Base-by-base conservation (phyloP, 2,888 invertebrate species). In the Thereva nobilitata region DNA sequence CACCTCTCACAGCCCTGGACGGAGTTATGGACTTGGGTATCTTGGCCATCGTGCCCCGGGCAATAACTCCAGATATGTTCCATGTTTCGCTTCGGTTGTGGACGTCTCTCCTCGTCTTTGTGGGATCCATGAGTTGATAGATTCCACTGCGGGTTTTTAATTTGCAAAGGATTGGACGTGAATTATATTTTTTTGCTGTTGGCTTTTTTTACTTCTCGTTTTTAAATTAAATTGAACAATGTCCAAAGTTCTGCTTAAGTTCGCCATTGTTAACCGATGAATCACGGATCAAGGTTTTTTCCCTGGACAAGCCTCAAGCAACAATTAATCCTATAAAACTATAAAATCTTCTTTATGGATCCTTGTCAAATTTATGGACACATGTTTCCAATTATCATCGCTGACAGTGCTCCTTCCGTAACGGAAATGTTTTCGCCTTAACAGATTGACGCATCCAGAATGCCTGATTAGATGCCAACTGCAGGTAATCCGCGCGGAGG, bases 401-500 rank as follows among this genome's bases (percentile, higher is more conserved):
- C 54, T 66, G 55, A 64, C 67, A 56, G 35, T 50, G 64, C 54
- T 41, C 37, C 67, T 66, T 68, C 68, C 61, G 65, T 65, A 68
- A 65, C 68, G 68, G 68, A 68, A 68, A 68, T 68, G 68, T 68
- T 68, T 61, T 68, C 49, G 45, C 65, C 61, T 68, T 66, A 66
- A 66, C 68, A 35, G 56, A 47, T 38, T 35, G n/a, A 67, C 67
- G 50, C 59, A 42, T 45, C 52, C 64, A 34, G 67, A 67, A 67
- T 67, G 57, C 50, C 55, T 64, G 64, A 67, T 67, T 45, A 64
- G 10, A 57, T 10, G 5, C 49, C 23, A 50, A 50, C 63, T 23
- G 63, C 23, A 7, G 23, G 41, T 47, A 10, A 63, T 23, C 10
- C 9, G 59, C 45, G 44, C 41, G 35, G 8, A 42, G n/a, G 41